Evolutionary conservation across 2,113 vertebrate genomes (phyloP), one percentile per base, ranked within the genome.

Genomic region (Brachypodius melanocephalos): DNA sequence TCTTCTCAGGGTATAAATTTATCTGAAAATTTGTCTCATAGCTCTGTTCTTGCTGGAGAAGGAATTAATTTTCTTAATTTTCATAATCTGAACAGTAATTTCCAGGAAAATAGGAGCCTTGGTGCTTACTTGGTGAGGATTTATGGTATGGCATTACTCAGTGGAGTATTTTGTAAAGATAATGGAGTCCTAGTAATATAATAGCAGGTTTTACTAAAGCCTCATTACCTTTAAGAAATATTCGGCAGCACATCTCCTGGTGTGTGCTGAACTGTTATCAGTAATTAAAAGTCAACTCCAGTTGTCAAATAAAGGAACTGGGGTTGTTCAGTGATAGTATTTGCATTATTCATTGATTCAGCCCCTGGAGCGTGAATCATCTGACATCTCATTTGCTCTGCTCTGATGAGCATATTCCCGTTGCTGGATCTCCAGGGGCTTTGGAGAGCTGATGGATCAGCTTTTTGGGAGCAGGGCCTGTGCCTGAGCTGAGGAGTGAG

Each of bases 231-330:
- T 80, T 74, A 88, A 90, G 94, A 93, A 94, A 95, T 90, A 94
- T 93, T 91, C 82, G 22, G 74, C 55, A 80, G 59, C 94, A 71
- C 79, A 24, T 83, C 87, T 93, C 71, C 74, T 67, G 48, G 59
- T 62, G 48, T 88, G 43, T 95, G 92, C 85, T 76, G 75, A 91
- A 22, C 95, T 95, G 89, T 87, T 97, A 93, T 81, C 91, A 52
- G 95, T 89, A 96, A 96, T 97, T 96, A 93, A 95, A 95, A 96
- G 85, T 94, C 96, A 96, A 67, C 85, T 88, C 46, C 48, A 59
- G 75, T 79, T 88, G 88, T 97, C 92, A 96, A 94, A 96, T 76
- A 96, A 82, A 93, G 80, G 84, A 89, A 6, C 48, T 43, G 26
- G 77, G 81, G 69, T 46, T 69, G 92, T 78, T 94, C 80, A 80